Evolutionary conservation across 2,888 invertebrate genomes (phyloP).

Genomic region (Vandiemenella viatica): DNA sequence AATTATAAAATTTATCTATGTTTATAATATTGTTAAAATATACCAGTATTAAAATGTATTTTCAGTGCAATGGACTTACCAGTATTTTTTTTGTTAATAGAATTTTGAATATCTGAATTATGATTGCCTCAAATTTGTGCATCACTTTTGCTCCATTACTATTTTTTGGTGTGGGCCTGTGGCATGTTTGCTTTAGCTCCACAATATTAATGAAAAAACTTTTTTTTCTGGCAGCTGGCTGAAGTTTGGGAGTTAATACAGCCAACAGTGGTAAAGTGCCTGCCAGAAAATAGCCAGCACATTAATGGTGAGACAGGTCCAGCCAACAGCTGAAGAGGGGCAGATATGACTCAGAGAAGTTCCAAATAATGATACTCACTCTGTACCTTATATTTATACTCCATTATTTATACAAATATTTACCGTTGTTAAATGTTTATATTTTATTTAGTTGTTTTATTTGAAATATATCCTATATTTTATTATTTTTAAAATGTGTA

Average conservation of each 20-base stretch:
- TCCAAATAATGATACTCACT: too few relatives aligned
- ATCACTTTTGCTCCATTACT: neutral
- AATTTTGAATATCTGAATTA: neutral
- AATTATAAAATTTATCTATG: neutral
- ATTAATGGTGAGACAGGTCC: too few relatives aligned
- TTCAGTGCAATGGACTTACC: neutral
- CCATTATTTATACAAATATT: too few relatives aligned
- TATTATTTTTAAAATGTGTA: too few relatives aligned
- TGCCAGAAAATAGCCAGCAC: too few relatives aligned
- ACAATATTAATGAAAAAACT: neutral
- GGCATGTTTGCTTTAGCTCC: neutral
- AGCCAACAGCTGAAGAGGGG: too few relatives aligned
- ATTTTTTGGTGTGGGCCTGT: neutral
- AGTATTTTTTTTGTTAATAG: neutral
- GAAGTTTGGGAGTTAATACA: slow-evolving; percentile 39
- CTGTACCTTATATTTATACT: too few relatives aligned
- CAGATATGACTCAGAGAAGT: too few relatives aligned
- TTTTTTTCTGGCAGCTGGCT: slow-evolving; percentile 29
- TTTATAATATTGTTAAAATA: neutral
- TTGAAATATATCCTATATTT: too few relatives aligned
- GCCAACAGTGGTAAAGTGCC: slow-evolving; percentile 34
- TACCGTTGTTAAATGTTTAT: too few relatives aligned
- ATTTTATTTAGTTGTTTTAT: too few relatives aligned
- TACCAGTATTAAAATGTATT: too few relatives aligned
- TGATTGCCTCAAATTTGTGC: neutral